Conservation (phyloP, 37 sponge, comb jelly and placozoan species). For the Axinella damicornis region DNA sequence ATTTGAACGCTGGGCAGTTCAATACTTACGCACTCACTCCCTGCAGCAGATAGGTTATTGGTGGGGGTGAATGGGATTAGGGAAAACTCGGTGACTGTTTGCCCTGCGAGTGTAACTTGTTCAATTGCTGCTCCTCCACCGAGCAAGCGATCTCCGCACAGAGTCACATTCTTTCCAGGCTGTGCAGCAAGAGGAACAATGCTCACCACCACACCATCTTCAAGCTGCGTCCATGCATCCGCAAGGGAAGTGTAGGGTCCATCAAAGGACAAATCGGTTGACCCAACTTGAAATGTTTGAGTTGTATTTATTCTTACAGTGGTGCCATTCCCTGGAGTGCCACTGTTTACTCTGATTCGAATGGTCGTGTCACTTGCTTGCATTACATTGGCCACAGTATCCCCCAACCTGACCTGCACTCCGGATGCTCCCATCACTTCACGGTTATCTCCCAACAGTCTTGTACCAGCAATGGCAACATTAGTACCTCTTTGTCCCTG, state of each 20-base stretch:
- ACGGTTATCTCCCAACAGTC: slow-evolving; percentile 31
- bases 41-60: background rate
- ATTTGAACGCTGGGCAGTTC: slow-evolving; percentile 50
- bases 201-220: too few relatives aligned
- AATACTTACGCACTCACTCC: slow-evolving; percentile 33
- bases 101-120: too few relatives aligned
- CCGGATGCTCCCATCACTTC: too few relatives aligned
- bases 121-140: too few relatives aligned
- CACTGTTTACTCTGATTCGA: slow-evolving; percentile 12
- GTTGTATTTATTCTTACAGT: slow-evolving; percentile 46
- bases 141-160: too few relatives aligned
- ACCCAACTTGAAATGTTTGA: slow-evolving; percentile 23
- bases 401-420: too few relatives aligned
- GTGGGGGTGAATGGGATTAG: background rate
- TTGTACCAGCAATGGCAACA: slow-evolving; percentile 58
- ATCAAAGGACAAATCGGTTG: background rate
- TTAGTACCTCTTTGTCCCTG: slow-evolving; percentile 75
- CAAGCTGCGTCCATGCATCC: slow-evolving; percentile 54
- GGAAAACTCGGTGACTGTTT: too few relatives aligned
- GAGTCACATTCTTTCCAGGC: too few relatives aligned
- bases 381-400: too few relatives aligned
- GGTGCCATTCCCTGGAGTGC: background rate
- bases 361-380: too few relatives aligned
- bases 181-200: too few relatives aligned
- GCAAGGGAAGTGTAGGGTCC: slow-evolving; percentile 47